A percentile compares a stretch with the other conserved stretches of the same genome.
Conservation (phyloP, 2,113 vertebrate species). For the Galemys pyrenaicus region DNA sequence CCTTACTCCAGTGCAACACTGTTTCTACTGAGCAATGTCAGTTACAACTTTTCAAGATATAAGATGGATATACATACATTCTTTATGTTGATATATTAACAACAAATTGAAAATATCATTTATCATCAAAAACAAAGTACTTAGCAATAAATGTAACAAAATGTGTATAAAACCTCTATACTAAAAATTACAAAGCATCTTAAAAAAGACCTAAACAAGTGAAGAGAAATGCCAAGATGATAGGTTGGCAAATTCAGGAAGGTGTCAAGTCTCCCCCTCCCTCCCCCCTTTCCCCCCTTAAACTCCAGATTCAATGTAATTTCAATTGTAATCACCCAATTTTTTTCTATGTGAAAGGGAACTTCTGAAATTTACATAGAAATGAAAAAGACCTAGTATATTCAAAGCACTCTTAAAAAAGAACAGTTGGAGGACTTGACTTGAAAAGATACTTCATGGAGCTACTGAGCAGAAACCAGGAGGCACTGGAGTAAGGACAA, state of each 20-base stretch:
- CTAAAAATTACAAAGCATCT: not conserved
- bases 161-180: not conserved
- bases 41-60: not conserved
- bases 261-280: not conserved
- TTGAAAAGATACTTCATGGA: not conserved
- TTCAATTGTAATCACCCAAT: not conserved
- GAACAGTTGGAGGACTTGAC: not conserved
- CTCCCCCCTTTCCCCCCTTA: too few species aligned
- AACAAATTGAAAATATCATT: not conserved
- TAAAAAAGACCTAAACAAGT: not conserved
- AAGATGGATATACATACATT: not conserved
- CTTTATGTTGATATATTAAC: not conserved
- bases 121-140: not conserved
- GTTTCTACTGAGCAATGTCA: too few species aligned
- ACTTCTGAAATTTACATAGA: not conserved
- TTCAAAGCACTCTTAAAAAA: not conserved
- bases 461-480: not conserved
- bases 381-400: not conserved
- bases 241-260: not conserved
- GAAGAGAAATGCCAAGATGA: not conserved
- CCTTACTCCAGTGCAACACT: too few species aligned
- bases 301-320: not conserved
- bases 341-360: not conserved
- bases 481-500: not conserved
- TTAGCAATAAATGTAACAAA: not conserved